Evolutionary conservation across 2,113 vertebrate genomes (phyloP).

Genomic region (Callocephalon fimbriatum): DNA sequence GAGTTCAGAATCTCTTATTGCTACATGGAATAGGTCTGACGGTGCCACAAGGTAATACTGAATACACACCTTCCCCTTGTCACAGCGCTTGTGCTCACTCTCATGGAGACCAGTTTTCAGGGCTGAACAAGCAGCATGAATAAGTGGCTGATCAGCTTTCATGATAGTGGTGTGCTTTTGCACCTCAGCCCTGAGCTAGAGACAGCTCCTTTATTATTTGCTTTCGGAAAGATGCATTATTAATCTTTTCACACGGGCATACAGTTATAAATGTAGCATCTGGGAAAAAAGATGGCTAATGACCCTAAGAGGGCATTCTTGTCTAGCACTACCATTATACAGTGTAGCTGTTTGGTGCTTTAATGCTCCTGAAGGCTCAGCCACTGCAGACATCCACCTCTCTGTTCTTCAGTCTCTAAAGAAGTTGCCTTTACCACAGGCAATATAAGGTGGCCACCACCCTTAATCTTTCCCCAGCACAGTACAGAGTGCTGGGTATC

Average conservation of each 20-base stretch:
- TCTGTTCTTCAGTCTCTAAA: background rate
- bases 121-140: background rate
- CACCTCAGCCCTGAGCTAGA: background rate
- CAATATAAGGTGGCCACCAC: background rate
- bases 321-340: background rate
- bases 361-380: accelerated
- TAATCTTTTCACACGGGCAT: background rate
- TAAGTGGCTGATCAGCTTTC: background rate
- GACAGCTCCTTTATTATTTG: background rate
- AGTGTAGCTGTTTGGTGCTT: background rate
- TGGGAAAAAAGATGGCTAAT: background rate
- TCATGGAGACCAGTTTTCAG: background rate
- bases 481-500: background rate
- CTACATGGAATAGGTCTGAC: accelerated
- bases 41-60: background rate
- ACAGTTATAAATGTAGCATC: background rate
- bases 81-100: background rate
- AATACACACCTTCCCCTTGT: background rate
- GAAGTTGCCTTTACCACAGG: background rate
- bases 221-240: background rate
- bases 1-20: background rate
- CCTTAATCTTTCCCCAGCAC: background rate
- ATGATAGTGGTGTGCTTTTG: background rate
- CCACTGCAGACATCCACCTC: background rate
- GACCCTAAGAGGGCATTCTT: background rate